Evolutionary conservation across 1,140 invertebrate species (phyloP).

Genomic region (Drosophila varians): DNA sequence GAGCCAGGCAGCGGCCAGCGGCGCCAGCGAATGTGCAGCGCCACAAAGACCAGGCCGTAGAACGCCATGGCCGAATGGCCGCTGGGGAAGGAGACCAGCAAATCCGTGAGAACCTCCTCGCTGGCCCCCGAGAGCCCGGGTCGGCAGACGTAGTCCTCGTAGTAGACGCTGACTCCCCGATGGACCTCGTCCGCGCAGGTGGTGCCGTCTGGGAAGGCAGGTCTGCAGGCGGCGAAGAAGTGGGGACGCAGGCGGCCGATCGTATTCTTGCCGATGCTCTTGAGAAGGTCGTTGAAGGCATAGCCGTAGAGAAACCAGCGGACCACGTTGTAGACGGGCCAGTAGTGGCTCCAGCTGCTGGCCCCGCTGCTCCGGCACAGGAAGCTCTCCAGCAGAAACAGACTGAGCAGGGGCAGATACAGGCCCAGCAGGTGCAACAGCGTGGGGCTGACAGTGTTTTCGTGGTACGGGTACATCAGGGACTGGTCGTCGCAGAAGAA

Average conservation of each 20-base stretch:
- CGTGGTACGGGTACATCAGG: conserved; percentile 91
- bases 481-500: conserved; percentile 98
- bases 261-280: conserved; percentile 94
- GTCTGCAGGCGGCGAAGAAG: conserved; percentile 91
- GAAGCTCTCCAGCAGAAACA: conserved; percentile 32
- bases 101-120: conserved; percentile 86
- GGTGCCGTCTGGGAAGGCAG: conserved; percentile 83
- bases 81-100: conserved; percentile 91
- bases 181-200: conserved; percentile 75
- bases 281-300: conserved; percentile 89
- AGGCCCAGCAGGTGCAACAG: conserved; percentile 33
- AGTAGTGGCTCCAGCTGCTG: conserved; percentile 83
- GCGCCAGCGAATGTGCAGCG: conserved; percentile 91
- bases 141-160: conserved; percentile 86
- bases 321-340: conserved; percentile 87
- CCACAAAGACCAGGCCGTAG: conserved; percentile 90
- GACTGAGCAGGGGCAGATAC: conserved; percentile 27
- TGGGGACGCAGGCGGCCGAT: conserved; percentile 95
- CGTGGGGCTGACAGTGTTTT: conserved; percentile 87
- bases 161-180: conserved; percentile 85
- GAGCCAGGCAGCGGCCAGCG: conserved; percentile 23
- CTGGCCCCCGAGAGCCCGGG: conserved; percentile 76
- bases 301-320: conserved; percentile 93
- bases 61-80: conserved; percentile 92
- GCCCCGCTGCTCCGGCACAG: neutral